Base-by-base conservation (phyloP, 2,113 vertebrate genomes). In the Gallinago undulata region DNA sequence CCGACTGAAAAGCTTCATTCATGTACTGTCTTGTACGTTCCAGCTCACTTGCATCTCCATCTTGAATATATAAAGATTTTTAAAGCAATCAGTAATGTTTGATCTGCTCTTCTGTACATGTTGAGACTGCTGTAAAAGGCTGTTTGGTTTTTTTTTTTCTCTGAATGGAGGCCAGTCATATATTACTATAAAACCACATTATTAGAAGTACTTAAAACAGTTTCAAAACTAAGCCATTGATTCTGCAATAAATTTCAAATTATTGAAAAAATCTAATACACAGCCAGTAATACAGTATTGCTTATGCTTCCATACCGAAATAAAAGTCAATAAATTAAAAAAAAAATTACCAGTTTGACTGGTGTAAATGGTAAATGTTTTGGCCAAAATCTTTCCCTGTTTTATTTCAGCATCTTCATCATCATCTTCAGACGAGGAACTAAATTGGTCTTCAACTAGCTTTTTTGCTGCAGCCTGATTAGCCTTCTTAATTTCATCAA, bases 1-100 rank as follows among this genome's bases (percentile, higher is more conserved):
- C 99, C 1, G 99, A 98, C 97, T 99, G 99, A 84, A 99, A 99
- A 91, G 99, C 98, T 51, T 99, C 99, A 51, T 98, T 99, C 96
- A 99, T 93, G 70, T 99, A 99, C 92, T 99, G 99, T 50, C 98
- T 98, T 1, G 99, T 99, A 70, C 99, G 97, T 89, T 98, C 97
- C 93, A 99, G 97, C 62, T 98, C 99, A 41, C 95, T 97, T 57
- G 84, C 93, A 89, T 99, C 99, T 47, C 99, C 99, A 94, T 98
- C 99, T 99, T 96, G 85, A 97, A 97, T 3, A 84, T 25, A 93
- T 3, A 98, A 95, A 85, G 85, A 94, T 77, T 91, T 96, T 86
- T 69, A 78, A 92, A 91, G 59, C 25, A 68, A 82, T 91, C 39
- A 94, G 53, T 30, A 90, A 84, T 18, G 41, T 87, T 8, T 87